These are phyloP conservation scores for Linepithema humile DNA, from an alignment of 1,140 invertebrate genomes.

Conservation along the genomic window DNA sequence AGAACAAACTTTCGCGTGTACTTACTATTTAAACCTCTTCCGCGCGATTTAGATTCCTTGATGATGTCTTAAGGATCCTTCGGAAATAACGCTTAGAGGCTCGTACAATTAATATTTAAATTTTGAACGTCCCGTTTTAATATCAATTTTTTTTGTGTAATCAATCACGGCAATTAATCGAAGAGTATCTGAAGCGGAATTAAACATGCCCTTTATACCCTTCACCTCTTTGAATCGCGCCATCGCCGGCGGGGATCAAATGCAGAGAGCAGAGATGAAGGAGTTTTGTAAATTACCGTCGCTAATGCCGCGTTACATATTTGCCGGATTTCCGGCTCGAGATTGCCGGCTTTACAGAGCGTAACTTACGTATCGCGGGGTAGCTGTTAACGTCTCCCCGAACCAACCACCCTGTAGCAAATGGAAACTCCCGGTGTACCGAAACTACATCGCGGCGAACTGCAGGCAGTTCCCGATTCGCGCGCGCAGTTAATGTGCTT, in stretches of 20 bases:
- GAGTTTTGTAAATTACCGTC: conserved; percentile 47
- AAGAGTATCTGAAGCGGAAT: background rate
- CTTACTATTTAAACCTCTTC: conserved; percentile 11
- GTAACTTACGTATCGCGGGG: conserved; percentile 41
- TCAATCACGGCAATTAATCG: conserved; percentile 22
- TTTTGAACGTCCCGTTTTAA: background rate
- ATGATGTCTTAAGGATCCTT: background rate
- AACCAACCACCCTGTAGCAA: conserved; percentile 18
- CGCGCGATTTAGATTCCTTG: background rate
- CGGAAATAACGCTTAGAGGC: background rate
- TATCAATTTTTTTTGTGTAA: background rate
- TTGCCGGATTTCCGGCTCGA: conserved; percentile 45
- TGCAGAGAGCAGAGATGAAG: background rate
- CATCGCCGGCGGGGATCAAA: conserved; percentile 1
- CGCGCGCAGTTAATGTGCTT: conserved; percentile 2
- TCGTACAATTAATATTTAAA: background rate
- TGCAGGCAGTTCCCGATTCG: conserved; percentile 16
- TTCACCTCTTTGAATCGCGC: background rate
- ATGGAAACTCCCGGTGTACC: conserved; percentile 35
- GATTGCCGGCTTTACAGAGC: conserved; percentile 48
- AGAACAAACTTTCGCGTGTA: background rate
- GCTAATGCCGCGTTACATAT: conserved; percentile 48
- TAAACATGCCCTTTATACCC: background rate
- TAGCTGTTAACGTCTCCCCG: conserved; percentile 35
- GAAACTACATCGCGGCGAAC: conserved; percentile 30